phyloP scores from a whole-genome alignment of 1,140 invertebrate species.

The Papilio polytes region DNA sequence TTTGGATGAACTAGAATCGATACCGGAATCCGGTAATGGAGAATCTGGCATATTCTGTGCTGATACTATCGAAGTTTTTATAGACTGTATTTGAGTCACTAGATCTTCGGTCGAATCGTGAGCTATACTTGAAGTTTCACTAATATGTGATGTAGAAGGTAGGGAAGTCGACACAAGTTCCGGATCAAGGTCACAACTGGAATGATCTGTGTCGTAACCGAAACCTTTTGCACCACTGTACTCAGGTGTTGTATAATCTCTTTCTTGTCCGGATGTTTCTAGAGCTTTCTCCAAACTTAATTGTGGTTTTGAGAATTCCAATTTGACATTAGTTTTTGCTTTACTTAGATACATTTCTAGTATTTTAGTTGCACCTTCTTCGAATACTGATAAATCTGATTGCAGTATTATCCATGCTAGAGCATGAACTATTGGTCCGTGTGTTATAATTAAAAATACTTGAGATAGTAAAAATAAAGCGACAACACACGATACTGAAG shows the following conservation, averaged over 20 bases:
- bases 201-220: conserved; percentile 76
- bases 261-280: conserved; percentile 71
- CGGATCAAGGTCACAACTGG: conserved; percentile 81
- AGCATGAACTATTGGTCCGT: conserved; percentile 94
- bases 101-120: conserved; percentile 84
- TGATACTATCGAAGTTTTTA: conserved; percentile 50
- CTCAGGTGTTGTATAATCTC: conserved; percentile 77
- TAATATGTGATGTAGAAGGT: conserved; percentile 81
- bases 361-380: conserved; percentile 89
- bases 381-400: conserved; percentile 88
- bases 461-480: conserved; percentile 96
- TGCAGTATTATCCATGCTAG: conserved; percentile 95
- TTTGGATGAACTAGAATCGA: conserved; percentile 76
- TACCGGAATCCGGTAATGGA: conserved; percentile 78
- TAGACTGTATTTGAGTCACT: conserved; percentile 68
- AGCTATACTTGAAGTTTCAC: conserved; percentile 78
- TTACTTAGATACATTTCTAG: conserved; percentile 88
- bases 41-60: conserved; percentile 80
- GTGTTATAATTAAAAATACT: conserved; percentile 97
- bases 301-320: conserved; percentile 83
- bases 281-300: conserved; percentile 87
- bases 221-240: conserved; percentile 69
- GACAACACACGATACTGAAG: conserved; percentile 94
- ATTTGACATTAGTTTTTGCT: conserved; percentile 80
- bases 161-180: conserved; percentile 80